Evolutionary conservation across 2,113 vertebrate genomes (phyloP).

Genomic region (Suncus etruscus): DNA sequence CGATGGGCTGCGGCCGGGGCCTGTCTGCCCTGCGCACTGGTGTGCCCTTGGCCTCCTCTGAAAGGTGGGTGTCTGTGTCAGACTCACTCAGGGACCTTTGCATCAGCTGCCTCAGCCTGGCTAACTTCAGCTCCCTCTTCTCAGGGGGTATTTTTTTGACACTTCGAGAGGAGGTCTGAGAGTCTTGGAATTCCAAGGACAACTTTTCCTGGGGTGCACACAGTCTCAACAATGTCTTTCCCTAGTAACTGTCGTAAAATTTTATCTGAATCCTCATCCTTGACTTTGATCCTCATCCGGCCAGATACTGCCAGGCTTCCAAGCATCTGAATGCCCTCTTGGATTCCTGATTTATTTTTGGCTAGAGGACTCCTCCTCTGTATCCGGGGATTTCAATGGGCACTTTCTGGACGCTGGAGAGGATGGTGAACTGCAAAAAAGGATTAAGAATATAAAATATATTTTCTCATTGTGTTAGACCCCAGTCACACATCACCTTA

Average conservation of each 20-base stretch:
- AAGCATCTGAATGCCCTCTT: conserved; percentile 88
- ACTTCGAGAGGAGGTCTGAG: conserved; percentile 84
- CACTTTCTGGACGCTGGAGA: conserved; percentile 91
- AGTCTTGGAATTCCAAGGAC: conserved; percentile 91
- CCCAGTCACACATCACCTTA: accelerated
- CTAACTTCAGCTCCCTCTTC: conserved; percentile 94
- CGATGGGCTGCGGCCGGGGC: conserved; percentile 92
- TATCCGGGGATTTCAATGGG: conserved; percentile 88
- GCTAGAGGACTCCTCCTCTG: conserved; percentile 85
- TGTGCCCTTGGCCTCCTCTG: conserved; percentile 92
- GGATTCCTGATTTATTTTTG: conserved; percentile 86
- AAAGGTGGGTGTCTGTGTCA: conserved; percentile 92
- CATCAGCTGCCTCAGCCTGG: conserved; percentile 95
- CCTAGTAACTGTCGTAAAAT: conserved; percentile 93
- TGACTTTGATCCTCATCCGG: conserved; percentile 89
- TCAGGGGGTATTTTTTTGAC: conserved; percentile 89
- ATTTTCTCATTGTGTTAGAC: neutral
- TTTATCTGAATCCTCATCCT: conserved; percentile 92
- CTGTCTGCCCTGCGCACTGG: conserved; percentile 88
- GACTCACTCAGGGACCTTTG: conserved; percentile 96
- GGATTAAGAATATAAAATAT: conserved; percentile 66
- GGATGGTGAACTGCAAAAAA: conserved; percentile 90
- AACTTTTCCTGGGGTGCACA: conserved; percentile 91
- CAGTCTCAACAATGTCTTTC: conserved; percentile 92
- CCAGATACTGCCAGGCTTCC: conserved; percentile 84